Percentiles rank a stretch among this genome's conserved stretches.
phyloP scores from a whole-genome alignment of 1,140 invertebrate genomes.

The Bombus cullumanus region DNA sequence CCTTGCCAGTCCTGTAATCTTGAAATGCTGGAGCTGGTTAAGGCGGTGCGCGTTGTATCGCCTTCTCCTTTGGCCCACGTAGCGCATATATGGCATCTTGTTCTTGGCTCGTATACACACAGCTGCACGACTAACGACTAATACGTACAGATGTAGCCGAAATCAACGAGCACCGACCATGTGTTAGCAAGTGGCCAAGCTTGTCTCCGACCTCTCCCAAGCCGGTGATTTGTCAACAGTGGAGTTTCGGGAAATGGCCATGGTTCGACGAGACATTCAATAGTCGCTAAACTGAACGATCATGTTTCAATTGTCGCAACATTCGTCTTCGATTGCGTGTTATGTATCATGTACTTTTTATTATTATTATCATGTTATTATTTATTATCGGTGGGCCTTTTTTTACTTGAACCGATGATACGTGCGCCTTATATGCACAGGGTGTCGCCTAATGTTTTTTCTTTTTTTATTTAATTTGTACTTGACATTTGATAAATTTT shows the following conservation, averaged over 20 bases:
- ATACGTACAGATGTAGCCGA: conserved; percentile 64
- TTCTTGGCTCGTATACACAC: conserved; percentile 57
- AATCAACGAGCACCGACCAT: conserved; percentile 51
- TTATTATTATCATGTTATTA: no score
- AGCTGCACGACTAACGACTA: conserved; percentile 60
- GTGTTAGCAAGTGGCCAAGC: conserved; percentile 33
- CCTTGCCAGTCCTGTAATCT: conserved; percentile 52
- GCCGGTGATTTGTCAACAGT: conserved; percentile 14
- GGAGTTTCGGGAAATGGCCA: neutral
- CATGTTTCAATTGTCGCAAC: neutral
- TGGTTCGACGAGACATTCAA: neutral
- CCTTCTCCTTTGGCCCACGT: conserved; percentile 69
- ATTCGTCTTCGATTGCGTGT: neutral
- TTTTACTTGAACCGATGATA: no score
- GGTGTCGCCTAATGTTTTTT: rapidly evolving
- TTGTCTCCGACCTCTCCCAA: conserved; percentile 17
- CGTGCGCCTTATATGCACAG: no score
- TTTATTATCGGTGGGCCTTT: no score
- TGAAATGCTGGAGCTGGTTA: conserved; percentile 51
- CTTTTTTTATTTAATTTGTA: no score
- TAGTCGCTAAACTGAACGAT: neutral
- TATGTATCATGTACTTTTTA: no score
- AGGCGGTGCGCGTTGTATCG: conserved; percentile 32
- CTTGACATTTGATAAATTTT: no score
- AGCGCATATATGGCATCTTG: conserved; percentile 73